These are phyloP conservation scores for Melopsittacus undulatus DNA, from an alignment of 2,797 vertebrate genomes.

Conservation along the genomic window DNA sequence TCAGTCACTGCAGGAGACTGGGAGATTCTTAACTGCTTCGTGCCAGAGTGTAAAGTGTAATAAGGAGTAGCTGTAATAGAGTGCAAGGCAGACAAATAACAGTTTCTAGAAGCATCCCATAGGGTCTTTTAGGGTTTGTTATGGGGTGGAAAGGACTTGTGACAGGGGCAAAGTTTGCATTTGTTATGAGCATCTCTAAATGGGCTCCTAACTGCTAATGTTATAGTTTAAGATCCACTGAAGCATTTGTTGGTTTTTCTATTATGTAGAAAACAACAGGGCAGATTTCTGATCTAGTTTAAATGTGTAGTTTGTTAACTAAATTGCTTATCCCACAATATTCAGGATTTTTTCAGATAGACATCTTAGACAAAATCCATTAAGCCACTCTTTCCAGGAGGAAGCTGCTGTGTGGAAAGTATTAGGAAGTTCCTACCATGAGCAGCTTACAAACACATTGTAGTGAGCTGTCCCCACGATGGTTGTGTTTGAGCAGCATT, in stretches of 20 bases:
- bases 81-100: background rate
- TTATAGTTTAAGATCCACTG: background rate
- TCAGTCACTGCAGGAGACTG: background rate
- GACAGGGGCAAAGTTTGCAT: background rate
- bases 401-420: slow-evolving; percentile 7
- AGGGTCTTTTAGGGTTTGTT: background rate
- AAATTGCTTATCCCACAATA: background rate
- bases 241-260: background rate
- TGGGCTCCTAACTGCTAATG: background rate
- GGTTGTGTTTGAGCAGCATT: slow-evolving; percentile 4
- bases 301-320: background rate
- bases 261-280: fast-evolving
- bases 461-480: background rate
- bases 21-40: background rate
- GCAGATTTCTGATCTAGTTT: background rate
- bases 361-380: background rate
- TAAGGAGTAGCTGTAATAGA: background rate
- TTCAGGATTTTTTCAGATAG: background rate
- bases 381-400: background rate
- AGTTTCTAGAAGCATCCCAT: background rate
- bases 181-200: background rate
- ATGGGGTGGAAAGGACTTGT: background rate
- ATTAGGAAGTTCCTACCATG: background rate
- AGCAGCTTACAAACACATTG: background rate
- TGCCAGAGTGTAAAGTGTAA: background rate